A percentile compares a stretch with the other conserved stretches of the same genome.
These are phyloP conservation scores for Lycophotia porphyrea DNA, from an alignment of 2,888 invertebrate species.

Conservation along the genomic window DNA sequence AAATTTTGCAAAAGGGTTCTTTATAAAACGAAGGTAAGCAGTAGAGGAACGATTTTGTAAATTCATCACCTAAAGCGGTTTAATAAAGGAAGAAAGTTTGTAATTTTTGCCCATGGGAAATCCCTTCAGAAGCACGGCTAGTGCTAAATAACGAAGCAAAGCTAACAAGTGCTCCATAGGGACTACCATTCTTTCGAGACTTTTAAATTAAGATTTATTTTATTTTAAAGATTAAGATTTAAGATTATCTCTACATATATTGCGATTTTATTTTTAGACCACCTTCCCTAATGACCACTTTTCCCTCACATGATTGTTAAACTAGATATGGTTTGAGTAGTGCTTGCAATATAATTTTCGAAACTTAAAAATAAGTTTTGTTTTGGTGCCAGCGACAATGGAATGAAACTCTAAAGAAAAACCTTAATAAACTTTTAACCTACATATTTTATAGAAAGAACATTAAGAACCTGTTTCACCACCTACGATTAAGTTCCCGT, in stretches of 20 bases:
- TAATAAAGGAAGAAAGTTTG: neutral
- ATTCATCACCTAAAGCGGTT: neutral
- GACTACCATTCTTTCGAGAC: neutral
- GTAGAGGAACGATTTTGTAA: no score
- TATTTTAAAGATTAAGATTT: no score
- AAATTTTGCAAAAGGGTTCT: neutral
- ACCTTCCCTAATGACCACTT: neutral
- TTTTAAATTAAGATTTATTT: neutral
- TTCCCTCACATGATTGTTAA: neutral
- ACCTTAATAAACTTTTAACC: no score
- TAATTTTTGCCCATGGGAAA: neutral
- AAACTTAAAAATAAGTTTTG: neutral
- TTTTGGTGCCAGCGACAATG: neutral
- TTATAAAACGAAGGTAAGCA: neutral
- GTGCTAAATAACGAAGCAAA: neutral
- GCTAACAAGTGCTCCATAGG: neutral
- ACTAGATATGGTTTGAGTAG: neutral
- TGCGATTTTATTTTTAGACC: no score
- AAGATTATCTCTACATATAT: neutral
- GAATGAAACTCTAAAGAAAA: neutral
- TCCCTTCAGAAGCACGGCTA: neutral
- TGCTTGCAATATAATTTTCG: neutral
- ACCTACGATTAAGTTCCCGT: no score
- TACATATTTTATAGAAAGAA: neutral
- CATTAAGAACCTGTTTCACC: no score